Percentiles rank a stretch among this genome's conserved stretches.
These are phyloP conservation scores for Prionailurus bengalensis DNA, from an alignment of 2,113 vertebrate species.

Conservation along the genomic window DNA sequence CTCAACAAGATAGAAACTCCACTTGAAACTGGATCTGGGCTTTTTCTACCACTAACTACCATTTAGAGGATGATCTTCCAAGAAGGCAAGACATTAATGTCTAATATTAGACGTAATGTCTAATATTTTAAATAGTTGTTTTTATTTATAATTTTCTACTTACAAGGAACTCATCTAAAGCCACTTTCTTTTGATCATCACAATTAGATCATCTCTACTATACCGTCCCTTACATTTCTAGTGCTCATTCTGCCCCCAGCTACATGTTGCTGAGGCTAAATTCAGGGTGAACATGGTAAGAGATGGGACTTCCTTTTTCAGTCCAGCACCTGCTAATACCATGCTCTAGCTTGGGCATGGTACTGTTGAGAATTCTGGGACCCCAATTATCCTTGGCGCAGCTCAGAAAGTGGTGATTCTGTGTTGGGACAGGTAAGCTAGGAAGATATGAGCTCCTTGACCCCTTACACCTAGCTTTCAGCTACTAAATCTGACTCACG, in stretches of 20 bases:
- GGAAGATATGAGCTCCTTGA: background rate
- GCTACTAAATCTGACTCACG: background rate
- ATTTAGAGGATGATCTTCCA: background rate
- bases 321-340: background rate
- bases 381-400: background rate
- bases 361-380: background rate
- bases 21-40: background rate
- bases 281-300: background rate
- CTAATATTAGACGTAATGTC: background rate
- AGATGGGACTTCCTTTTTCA: background rate
- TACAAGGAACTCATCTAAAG: background rate
- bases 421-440: background rate
- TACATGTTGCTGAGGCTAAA: background rate
- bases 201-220: background rate
- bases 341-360: background rate
- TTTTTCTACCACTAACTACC: background rate
- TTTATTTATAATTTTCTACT: constrained; percentile 41
- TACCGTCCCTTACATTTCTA: background rate
- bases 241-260: background rate
- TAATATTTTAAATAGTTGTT: background rate
- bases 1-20: background rate
- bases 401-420: background rate
- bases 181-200: background rate
- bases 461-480: background rate
- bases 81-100: background rate